Evolutionary conservation across 2,888 invertebrate genomes (phyloP).

Genomic region (Catocala fraxini): DNA sequence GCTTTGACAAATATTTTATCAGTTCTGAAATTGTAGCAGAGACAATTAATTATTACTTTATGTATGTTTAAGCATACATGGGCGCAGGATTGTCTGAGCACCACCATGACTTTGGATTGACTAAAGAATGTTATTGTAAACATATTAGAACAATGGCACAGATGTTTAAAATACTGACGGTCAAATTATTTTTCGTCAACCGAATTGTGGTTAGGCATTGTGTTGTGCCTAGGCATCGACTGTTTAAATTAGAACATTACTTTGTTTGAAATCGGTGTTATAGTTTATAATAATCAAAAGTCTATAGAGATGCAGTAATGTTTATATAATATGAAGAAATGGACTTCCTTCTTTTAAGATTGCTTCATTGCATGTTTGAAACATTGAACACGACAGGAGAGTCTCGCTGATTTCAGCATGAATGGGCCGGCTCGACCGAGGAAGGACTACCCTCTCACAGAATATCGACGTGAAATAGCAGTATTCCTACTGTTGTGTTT

Average conservation of each 20-base stretch:
- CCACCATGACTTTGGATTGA: not conserved
- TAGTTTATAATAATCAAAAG: not conserved
- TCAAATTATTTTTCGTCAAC: constrained; percentile 47
- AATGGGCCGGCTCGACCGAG: too few species aligned
- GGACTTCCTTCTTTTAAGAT: not conserved
- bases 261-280: constrained; percentile 1
- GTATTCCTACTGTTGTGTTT: too few species aligned
- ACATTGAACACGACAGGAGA: too few species aligned
- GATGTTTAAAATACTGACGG: constrained; percentile 54
- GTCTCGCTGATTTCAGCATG: too few species aligned
- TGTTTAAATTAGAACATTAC: not conserved
- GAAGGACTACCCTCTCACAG: too few species aligned
- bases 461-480: too few species aligned
- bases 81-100: constrained; percentile 9
- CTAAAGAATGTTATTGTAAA: constrained; percentile 52
- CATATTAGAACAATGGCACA: constrained; percentile 60
- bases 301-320: too few species aligned
- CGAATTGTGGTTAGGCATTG: constrained; percentile 48
- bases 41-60: not conserved
- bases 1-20: too few species aligned
- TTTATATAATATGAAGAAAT: too few species aligned
- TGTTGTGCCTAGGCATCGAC: constrained; percentile 2
- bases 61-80: constrained; percentile 12
- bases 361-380: too few species aligned
- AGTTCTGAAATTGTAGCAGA: too few species aligned